Base-by-base conservation (phyloP, 2,888 invertebrate species). In the Crocallis elinguaria region DNA sequence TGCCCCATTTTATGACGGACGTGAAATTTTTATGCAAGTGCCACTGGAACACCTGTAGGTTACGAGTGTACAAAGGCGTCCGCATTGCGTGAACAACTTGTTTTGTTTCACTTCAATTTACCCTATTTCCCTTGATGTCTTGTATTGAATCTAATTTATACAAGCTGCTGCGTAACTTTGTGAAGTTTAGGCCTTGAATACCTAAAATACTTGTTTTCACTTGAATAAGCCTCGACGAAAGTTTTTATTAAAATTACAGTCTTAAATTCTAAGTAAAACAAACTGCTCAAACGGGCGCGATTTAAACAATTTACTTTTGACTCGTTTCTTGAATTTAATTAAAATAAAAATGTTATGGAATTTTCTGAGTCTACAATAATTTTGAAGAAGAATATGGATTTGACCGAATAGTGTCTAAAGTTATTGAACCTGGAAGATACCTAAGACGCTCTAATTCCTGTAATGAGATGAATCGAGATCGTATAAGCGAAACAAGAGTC, bases 21-120 rank as follows among this genome's bases (percentile, higher is more conserved):
- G 67, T 75, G 67, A 75, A 73, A 65, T 68, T 66, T 76, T 66
- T 69, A 75, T 62, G 56, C 45, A 56, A 39, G 33, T 30, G 23
- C 37, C 42, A 8, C 32, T 41, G 53, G 50, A 49, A 55, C 64
- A 67, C 68, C 66, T 66, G 67, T 65, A 58, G 54, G 57, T 51
- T 56, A 59, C 50, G 48, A 45, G 19, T 17, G 8, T 49, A 38
- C 59, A 62, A 64, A 41, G 57, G 56, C 25, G 64, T 62, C 76
- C 72, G 75, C 73, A 75, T 67, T 72, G 75, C 75, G 69, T 70
- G 68, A 50, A 58, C 27, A 32, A 36, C 23, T 33, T 21, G 37
- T 38, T 53, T 29, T 35, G 49, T 49, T 49, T 49, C 19, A 29
- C 51, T 54, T 55, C 57, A 53, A 55, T 61, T 57, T 53, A 37